Conservation (phyloP, 2,113 vertebrate genomes). For the Uria aalge region DNA sequence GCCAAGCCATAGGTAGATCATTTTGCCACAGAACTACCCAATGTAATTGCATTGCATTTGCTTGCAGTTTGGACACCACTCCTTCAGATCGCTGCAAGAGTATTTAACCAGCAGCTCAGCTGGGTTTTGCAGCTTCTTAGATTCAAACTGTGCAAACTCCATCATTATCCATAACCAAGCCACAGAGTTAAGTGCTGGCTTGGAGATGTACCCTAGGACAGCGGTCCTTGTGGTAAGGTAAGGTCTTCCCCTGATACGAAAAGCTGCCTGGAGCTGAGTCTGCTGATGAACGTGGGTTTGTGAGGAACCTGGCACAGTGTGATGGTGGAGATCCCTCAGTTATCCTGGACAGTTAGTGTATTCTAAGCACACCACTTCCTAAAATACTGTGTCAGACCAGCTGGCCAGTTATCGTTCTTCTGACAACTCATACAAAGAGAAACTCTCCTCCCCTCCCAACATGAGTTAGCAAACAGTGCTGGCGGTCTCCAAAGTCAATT, state of each 20-base stretch:
- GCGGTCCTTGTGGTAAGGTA: background rate
- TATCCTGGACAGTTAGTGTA: background rate
- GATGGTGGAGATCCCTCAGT: background rate
- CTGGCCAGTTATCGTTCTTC: background rate
- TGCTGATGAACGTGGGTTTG: background rate
- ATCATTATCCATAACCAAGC: background rate
- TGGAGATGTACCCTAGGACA: background rate
- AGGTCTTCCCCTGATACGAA: background rate
- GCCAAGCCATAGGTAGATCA: background rate
- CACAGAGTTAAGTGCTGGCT: background rate
- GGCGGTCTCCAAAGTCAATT: background rate
- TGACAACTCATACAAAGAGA: background rate
- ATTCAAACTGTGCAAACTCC: background rate
- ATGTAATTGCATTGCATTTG: background rate
- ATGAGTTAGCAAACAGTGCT: background rate
- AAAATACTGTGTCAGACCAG: background rate
- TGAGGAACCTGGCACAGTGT: background rate
- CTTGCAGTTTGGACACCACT: background rate
- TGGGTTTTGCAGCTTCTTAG: background rate
- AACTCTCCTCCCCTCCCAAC: background rate
- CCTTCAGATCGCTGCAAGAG: background rate
- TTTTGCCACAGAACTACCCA: background rate
- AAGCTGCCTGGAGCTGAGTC: background rate
- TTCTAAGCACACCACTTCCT: background rate
- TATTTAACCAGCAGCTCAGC: background rate